Conservation (phyloP, 2,888 invertebrate species). For the Carpatolechia fugitivella region DNA sequence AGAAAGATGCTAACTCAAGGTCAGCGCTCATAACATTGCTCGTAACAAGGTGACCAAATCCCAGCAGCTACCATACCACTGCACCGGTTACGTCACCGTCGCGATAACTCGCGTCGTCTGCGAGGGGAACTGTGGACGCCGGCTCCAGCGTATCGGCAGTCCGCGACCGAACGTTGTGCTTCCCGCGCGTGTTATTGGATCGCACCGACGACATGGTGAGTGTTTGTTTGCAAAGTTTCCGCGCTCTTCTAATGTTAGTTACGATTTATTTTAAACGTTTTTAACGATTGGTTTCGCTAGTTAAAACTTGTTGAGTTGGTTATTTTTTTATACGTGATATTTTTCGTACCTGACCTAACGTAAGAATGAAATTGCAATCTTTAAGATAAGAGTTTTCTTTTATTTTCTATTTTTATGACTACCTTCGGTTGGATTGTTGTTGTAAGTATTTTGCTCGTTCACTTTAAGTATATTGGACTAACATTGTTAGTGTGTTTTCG, state of each 20-base stretch:
- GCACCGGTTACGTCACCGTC: not conserved
- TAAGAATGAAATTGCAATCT: not conserved
- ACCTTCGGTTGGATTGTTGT: no score
- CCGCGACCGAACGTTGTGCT: not conserved
- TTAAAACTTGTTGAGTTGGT: not conserved
- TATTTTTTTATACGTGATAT: not conserved
- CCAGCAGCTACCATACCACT: not conserved
- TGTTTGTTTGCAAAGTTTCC: not conserved
- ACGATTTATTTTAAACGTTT: not conserved
- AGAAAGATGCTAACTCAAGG: no score
- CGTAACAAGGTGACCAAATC: not conserved
- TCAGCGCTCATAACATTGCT: no score
- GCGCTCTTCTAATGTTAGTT: not conserved
- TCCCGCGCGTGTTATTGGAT: not conserved
- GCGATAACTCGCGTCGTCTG: not conserved
- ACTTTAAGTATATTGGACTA: no score
- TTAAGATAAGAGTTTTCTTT: not conserved
- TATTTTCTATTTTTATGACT: not conserved
- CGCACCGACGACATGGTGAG: not conserved
- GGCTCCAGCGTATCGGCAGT: not conserved
- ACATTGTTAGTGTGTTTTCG: no score
- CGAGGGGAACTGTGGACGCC: no score
- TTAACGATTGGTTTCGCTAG: not conserved
- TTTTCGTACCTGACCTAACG: not conserved
- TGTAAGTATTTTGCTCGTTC: no score